Base-by-base conservation (phyloP, 1,140 invertebrate genomes). In the Lordiphosa mommai region DNA sequence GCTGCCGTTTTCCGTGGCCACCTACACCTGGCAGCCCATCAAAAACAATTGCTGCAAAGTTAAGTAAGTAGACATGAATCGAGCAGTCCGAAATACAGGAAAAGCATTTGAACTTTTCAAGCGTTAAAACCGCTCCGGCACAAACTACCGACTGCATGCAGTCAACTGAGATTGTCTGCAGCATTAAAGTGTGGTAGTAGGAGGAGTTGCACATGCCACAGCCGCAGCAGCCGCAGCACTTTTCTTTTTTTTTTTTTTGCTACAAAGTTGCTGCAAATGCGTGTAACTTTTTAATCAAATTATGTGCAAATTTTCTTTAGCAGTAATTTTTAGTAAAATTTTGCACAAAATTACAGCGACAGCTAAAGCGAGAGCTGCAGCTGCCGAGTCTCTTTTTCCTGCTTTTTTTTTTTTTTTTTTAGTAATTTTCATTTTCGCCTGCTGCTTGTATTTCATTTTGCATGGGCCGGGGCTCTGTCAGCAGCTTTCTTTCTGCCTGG, bases 271-370 rank as follows among this genome's bases (percentile, higher is more conserved):
- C 56, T 41, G 72, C 40, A 72, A 76, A 74, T 82, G 82, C 76
- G 73, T 84, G 84, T 77, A 86, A 86, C 82, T 86, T 86, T 86
- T 86, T 86, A 86, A 86, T 86, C 84, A 86, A 86, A 87, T 86
- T 86, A 86, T 87, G 64, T 74, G 69, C 59, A 76, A 86, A 86
- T 86, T 86, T 86, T 86, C 72, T 84, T 79, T 77, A 60, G 76
- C 64, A 64, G 69, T 84, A 86, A 87, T 77, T 86, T 86, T 82
- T 67, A 84, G 65, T 63, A 77, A 79, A 66, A 84, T 80, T 76
- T 72, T 64, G 67, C 72, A 68, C 67, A 76, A 69, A 82, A 82
- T 82, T 76, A 82, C 72, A 57, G 46, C 69, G 40, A 37, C 47
- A 55, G 43, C 51, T 36, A 48, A n/a, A n/a, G 36, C 17, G 23